These are phyloP conservation scores for Tenthredo mesomela DNA, from an alignment of 2,888 invertebrate genomes.

Conservation along the genomic window DNA sequence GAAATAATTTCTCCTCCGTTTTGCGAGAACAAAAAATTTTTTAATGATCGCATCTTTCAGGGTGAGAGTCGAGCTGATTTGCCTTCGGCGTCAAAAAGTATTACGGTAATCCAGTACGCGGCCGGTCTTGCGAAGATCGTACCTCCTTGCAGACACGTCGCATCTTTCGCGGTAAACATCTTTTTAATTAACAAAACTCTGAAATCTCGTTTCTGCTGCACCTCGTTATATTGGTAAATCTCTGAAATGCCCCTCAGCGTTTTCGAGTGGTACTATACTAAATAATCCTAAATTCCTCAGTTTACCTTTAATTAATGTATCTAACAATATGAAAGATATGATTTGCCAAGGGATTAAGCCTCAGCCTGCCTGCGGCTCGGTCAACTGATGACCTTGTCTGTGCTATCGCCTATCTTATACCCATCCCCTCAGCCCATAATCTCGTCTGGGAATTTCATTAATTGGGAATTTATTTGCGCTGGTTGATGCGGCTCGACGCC, in stretches of 20 bases:
- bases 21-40: constrained; percentile 1
- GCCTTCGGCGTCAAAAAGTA: neutral
- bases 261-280: neutral
- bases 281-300: neutral
- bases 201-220: neutral
- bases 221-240: neutral
- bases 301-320: constrained; percentile 9
- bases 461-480: constrained; percentile 37
- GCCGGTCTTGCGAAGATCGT: neutral
- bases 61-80: neutral
- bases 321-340: constrained; percentile 18
- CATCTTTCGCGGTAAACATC: constrained; percentile 26
- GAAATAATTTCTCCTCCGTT: constrained; percentile 11
- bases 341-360: neutral
- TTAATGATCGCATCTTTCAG: neutral
- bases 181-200: constrained; percentile 35
- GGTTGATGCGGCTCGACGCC: constrained; percentile 10
- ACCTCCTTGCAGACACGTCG: neutral
- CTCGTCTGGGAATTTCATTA: constrained; percentile 35
- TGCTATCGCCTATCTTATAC: neutral
- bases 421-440: neutral
- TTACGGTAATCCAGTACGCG: neutral
- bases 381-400: constrained; percentile 16
- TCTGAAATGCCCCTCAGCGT: constrained; percentile 1
- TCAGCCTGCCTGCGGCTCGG: neutral